Evolutionary conservation across 2,888 invertebrate species (phyloP).

Genomic region (Abscondita cerata): DNA sequence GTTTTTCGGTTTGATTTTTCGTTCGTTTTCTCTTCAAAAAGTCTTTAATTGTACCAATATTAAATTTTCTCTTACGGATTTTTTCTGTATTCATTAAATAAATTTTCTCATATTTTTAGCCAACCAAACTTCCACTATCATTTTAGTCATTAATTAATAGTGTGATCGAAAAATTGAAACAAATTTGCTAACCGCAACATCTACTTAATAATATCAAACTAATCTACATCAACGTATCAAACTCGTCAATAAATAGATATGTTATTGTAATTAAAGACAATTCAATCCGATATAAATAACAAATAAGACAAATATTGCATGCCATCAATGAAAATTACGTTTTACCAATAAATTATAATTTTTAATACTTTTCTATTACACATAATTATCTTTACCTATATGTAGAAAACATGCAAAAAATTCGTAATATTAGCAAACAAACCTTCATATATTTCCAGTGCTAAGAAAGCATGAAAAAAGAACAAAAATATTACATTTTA

Average conservation of each 20-base stretch:
- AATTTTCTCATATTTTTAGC: no score
- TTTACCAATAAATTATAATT: background rate
- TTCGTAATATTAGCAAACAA: constrained; percentile 54
- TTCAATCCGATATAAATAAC: background rate
- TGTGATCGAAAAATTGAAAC: no score
- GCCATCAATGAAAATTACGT: background rate
- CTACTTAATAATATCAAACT: no score
- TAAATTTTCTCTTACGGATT: no score
- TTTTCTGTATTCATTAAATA: no score
- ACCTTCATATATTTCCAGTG: constrained; percentile 86
- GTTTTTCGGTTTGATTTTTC: no score
- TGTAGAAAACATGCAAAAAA: background rate
- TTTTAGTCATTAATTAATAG: no score
- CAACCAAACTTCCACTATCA: no score
- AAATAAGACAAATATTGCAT: background rate
- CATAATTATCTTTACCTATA: background rate
- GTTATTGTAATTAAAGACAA: background rate
- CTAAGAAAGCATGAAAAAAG: constrained; percentile 63
- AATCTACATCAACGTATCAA: no score
- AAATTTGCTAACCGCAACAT: no score
- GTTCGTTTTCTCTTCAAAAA: no score
- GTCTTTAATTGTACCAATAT: no score
- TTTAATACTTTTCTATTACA: background rate
- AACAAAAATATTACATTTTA: constrained; percentile 36
- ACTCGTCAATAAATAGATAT: background rate